Conservation (phyloP, 2,113 vertebrate species). For the Sterrhoptilus dennistouni region DNA sequence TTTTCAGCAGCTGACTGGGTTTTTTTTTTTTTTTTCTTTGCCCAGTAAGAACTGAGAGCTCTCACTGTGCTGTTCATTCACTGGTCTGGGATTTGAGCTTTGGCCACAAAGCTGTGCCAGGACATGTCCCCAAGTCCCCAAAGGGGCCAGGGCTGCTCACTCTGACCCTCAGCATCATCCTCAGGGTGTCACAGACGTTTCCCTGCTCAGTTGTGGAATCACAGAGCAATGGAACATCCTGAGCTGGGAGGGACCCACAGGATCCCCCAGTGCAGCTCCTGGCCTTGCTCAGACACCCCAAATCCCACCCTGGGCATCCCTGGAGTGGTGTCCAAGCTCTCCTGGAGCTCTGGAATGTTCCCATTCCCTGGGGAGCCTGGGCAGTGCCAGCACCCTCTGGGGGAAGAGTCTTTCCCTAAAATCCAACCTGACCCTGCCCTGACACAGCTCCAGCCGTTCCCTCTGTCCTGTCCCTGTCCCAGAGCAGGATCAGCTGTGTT, state of each 20-base stretch:
- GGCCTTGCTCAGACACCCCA: not conserved
- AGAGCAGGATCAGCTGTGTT: not conserved
- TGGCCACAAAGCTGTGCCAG: not conserved
- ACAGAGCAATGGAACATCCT: not conserved
- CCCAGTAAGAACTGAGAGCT: not conserved
- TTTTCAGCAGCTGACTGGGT: not conserved
- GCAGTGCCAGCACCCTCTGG: not conserved
- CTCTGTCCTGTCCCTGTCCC: not conserved
- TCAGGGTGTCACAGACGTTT: accelerated
- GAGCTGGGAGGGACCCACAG: not conserved
- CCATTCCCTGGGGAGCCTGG: not conserved
- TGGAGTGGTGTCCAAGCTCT: accelerated
- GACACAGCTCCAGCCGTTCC: accelerated
- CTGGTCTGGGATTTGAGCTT: accelerated
- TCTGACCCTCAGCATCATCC: not conserved
- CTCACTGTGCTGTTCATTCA: not conserved
- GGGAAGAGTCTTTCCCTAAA: not conserved
- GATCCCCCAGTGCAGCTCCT: accelerated
- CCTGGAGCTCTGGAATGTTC: not conserved
- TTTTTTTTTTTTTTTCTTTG: not conserved
- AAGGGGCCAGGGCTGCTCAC: accelerated
- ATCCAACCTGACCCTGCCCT: accelerated
- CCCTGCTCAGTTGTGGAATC: not conserved
- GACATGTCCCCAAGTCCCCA: accelerated
- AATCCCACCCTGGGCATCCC: not conserved